These are phyloP conservation scores for Blera fallax DNA, from an alignment of 2,888 invertebrate species.

Conservation along the genomic window DNA sequence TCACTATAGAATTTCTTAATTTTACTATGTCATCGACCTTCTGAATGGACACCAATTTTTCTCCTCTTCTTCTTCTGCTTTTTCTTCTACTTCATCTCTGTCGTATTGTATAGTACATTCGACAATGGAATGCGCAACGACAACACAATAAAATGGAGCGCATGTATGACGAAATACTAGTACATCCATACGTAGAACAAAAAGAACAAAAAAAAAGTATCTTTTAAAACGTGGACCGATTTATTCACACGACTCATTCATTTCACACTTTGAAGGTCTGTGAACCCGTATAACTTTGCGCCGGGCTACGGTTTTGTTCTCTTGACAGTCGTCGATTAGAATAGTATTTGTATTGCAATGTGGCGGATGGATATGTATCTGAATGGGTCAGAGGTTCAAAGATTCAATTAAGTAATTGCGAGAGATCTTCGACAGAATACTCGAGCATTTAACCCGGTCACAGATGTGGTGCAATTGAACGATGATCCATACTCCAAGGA, in stretches of 20 bases:
- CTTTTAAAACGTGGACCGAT: constrained; percentile 20
- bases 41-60: constrained; percentile 39
- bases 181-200: too few species aligned
- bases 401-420: constrained; percentile 67
- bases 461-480: constrained; percentile 50
- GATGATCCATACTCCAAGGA: constrained; percentile 38
- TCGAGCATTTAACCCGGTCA: constrained; percentile 47
- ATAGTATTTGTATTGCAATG: constrained; percentile 12
- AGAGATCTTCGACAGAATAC: constrained; percentile 34
- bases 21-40: constrained; percentile 68
- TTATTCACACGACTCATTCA: constrained; percentile 61
- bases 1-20: constrained; percentile 54
- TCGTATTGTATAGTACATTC: not conserved
- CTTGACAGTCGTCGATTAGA: constrained; percentile 11
- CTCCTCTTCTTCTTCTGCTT: not conserved
- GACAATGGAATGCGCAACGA: constrained; percentile 39
- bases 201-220: not conserved
- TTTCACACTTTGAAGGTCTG: constrained; percentile 56
- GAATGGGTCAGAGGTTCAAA: constrained; percentile 60
- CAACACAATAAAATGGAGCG: not conserved
- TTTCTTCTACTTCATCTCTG: not conserved
- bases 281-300: constrained; percentile 60
- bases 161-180: not conserved
- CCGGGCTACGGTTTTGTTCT: not conserved
- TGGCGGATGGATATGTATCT: not conserved